Conservation (phyloP, 2,113 vertebrate genomes). For the Gallinago jamesoni region DNA sequence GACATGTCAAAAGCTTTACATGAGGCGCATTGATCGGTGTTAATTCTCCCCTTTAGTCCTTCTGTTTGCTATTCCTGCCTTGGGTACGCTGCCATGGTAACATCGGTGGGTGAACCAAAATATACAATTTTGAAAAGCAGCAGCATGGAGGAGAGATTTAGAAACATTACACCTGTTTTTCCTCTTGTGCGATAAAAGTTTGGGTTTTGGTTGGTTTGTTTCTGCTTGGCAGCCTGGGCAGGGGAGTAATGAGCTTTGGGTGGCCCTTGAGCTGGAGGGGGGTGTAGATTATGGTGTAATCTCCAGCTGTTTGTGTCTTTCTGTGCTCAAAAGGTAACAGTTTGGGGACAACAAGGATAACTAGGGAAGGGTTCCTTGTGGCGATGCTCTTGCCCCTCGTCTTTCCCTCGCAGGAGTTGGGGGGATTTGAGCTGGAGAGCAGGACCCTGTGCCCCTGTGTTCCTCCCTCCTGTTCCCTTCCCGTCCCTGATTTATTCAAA, state of each 20-base stretch:
- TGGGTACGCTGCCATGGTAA: background rate
- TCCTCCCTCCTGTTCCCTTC: background rate
- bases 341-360: background rate
- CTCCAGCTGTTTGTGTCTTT: background rate
- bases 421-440: background rate
- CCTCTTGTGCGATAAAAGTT: background rate
- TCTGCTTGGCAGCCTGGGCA: background rate
- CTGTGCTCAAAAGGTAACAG: background rate
- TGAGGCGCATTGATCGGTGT: rapidly evolving
- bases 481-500: background rate
- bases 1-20: background rate
- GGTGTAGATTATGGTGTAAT: background rate
- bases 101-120: background rate
- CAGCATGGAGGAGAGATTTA: background rate
- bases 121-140: background rate
- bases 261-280: background rate
- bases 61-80: background rate
- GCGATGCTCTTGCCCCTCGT: background rate
- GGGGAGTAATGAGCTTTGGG: background rate
- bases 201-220: background rate
- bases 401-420: background rate
- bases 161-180: background rate
- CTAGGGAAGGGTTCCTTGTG: background rate
- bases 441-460: background rate
- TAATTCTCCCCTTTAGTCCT: background rate